These are phyloP conservation scores for Drosophila miranda DNA, from an alignment of 1,140 invertebrate species.

Conservation along the genomic window DNA sequence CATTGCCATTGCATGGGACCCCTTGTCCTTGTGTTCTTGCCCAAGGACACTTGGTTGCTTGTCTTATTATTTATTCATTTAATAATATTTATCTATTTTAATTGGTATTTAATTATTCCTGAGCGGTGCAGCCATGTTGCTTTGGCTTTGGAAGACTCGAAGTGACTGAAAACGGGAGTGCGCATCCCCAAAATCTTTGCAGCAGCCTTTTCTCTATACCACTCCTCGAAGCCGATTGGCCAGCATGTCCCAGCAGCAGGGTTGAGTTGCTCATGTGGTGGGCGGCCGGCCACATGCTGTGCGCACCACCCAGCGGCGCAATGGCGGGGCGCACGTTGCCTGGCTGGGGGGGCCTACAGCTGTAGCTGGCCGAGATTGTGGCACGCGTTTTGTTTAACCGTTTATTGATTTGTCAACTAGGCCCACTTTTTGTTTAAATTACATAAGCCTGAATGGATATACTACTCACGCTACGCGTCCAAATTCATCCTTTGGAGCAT, in stretches of 20 bases:
- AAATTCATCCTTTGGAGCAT: conserved; percentile 87
- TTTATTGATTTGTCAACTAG: conserved; percentile 73
- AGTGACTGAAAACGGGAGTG: conserved; percentile 52
- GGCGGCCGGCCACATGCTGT: conserved; percentile 38
- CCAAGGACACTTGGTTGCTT: conserved; percentile 21
- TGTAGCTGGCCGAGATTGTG: conserved; percentile 60
- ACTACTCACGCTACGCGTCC: conserved; percentile 89
- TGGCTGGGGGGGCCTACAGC: conserved; percentile 30
- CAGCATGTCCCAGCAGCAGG: conserved; percentile 1
- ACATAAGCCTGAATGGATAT: conserved; percentile 48
- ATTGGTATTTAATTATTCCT: conserved; percentile 44
- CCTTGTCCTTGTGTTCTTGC: conserved; percentile 7
- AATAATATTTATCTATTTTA: conserved; percentile 11
- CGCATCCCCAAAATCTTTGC: conserved; percentile 60
- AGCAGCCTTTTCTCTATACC: conserved; percentile 72
- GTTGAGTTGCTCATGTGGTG: conserved; percentile 9
- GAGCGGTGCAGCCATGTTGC: conserved; percentile 52
- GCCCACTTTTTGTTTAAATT: conserved; percentile 57
- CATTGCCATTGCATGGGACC: conserved; percentile 3
- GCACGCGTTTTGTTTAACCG: conserved; percentile 51
- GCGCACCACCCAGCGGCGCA: conserved; percentile 23
- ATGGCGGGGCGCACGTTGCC: background rate
- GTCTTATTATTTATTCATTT: conserved; percentile 6
- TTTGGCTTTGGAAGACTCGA: conserved; percentile 76
- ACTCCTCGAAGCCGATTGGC: conserved; percentile 47